These are phyloP conservation scores for Cassiopea andromeda DNA, from an alignment of 30 jellyfish, hydroid and myxozoan genomes.

Conservation along the genomic window DNA sequence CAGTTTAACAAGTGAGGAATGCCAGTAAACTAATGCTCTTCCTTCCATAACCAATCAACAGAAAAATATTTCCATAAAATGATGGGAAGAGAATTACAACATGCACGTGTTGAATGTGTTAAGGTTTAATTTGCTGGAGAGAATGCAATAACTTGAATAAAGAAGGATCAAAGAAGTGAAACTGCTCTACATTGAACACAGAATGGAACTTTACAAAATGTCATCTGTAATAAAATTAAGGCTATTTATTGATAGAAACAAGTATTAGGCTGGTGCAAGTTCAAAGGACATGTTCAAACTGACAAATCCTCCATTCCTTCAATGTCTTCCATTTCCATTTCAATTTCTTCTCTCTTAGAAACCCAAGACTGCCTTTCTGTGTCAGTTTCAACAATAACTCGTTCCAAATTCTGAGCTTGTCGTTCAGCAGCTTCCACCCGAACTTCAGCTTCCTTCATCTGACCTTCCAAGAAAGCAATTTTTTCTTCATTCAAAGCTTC, in stretches of 20 bases:
- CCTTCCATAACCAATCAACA: not conserved
- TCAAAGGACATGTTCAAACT: not conserved
- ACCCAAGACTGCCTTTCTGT: conserved; percentile 79
- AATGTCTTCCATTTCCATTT: conserved; percentile 71
- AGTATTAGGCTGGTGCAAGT: conserved; percentile 19
- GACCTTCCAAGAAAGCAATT: conserved; percentile 74
- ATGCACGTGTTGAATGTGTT: not conserved
- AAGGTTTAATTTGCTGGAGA: not conserved
- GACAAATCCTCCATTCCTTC: conserved; percentile 73
- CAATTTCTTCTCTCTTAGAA: conserved; percentile 68
- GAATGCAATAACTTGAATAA: not conserved
- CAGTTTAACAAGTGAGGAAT: not conserved
- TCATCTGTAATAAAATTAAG: conserved; percentile 49
- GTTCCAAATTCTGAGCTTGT: conserved; percentile 68
- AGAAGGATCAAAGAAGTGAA: not conserved
- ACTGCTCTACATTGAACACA: not conserved
- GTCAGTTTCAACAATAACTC: conserved; percentile 74
- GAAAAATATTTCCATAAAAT: not conserved
- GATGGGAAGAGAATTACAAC: not conserved
- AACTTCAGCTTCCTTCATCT: conserved; percentile 91
- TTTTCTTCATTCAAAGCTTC: conserved; percentile 91
- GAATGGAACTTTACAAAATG: conserved; percentile 25
- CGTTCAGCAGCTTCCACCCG: conserved; percentile 92
- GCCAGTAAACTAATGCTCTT: not conserved
- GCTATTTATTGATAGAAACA: conserved; percentile 53